Evolutionary conservation across 2,113 vertebrate genomes (phyloP).

Genomic region (Gulo gulo): DNA sequence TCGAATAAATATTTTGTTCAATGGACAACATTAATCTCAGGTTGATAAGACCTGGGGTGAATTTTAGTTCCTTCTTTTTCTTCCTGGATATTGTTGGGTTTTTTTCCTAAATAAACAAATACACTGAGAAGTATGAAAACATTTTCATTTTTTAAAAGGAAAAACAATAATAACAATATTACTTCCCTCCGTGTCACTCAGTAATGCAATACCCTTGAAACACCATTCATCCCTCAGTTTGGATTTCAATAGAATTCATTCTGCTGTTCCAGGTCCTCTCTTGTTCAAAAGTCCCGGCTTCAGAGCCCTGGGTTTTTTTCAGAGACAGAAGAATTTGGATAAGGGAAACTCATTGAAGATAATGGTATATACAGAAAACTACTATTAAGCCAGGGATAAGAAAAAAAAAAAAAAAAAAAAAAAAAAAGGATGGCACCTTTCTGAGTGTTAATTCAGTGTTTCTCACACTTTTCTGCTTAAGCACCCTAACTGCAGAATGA

Average conservation of each 20-base stretch:
- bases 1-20: background rate
- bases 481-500: background rate
- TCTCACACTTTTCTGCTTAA: background rate
- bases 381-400: background rate
- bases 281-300: slow-evolving; percentile 31
- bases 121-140: background rate
- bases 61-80: slow-evolving; percentile 8
- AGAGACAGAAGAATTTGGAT: slow-evolving; percentile 25
- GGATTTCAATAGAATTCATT: slow-evolving; percentile 44
- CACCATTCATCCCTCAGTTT: slow-evolving; percentile 43
- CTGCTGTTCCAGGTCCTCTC: slow-evolving; percentile 25
- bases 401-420: background rate
- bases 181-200: slow-evolving; percentile 30
- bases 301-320: slow-evolving; percentile 25
- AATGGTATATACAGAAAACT: background rate
- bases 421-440: background rate
- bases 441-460: background rate
- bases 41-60: background rate
- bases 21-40: background rate
- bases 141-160: background rate
- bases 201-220: background rate
- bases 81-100: background rate
- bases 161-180: slow-evolving; percentile 16
- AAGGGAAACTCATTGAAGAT: slow-evolving; percentile 37
- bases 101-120: background rate